Conservation (phyloP, 2,888 invertebrate genomes). For the Herminia tarsipennalis region DNA sequence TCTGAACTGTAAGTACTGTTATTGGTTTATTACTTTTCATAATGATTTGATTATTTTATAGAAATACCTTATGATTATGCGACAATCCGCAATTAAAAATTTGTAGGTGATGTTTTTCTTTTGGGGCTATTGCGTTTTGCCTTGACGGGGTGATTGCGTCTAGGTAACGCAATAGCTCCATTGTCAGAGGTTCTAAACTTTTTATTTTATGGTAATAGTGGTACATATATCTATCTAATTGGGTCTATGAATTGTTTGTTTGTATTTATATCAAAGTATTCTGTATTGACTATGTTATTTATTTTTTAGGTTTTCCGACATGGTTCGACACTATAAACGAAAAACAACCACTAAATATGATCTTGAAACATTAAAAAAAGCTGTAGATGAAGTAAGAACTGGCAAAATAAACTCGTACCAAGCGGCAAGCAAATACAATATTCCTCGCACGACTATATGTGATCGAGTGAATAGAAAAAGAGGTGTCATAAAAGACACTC, state of each 20-base stretch:
- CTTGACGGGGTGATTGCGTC: slow-evolving; percentile 2
- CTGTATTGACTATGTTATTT: neutral
- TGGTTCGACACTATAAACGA: slow-evolving; percentile 4
- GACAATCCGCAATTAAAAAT: slow-evolving; percentile 3
- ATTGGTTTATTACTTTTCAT: slow-evolving; percentile 1
- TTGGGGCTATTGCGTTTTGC: neutral
- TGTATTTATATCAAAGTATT: neutral
- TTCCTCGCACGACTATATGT: slow-evolving; percentile 23
- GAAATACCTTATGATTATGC: neutral
- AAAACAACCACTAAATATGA: neutral
- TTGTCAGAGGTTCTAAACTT: slow-evolving; percentile 4
- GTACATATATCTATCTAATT: neutral
- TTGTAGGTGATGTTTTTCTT: slow-evolving; percentile 2
- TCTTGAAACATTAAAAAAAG: slow-evolving; percentile 3
- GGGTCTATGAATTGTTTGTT: neutral
- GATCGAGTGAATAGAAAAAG: slow-evolving; percentile 22
- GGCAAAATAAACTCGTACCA: slow-evolving; percentile 23
- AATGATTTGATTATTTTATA: neutral
- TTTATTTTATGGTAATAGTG: slow-evolving; percentile 2
- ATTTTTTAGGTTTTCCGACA: slow-evolving; percentile 1
- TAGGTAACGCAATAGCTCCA: slow-evolving; percentile 4
- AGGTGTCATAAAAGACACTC: slow-evolving; percentile 24
- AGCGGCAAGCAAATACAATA: slow-evolving; percentile 24
- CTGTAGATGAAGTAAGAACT: neutral
- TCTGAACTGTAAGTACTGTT: slow-evolving; percentile 4